Conservation (phyloP, 2,888 invertebrate genomes). For the Caenorhabditis sulstoni region DNA sequence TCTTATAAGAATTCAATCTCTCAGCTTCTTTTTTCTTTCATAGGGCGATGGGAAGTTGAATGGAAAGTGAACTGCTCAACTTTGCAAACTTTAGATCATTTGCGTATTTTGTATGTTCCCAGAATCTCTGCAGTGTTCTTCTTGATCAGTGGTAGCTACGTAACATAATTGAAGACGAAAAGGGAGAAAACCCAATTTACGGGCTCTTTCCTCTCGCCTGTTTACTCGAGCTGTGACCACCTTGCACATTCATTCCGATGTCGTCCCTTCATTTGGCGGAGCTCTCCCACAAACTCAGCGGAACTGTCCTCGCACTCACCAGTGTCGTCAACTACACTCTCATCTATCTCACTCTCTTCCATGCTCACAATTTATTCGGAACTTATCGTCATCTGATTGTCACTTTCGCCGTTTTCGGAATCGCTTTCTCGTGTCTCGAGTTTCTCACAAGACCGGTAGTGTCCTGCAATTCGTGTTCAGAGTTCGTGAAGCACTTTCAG, state of each 20-base stretch:
- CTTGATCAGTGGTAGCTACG: conserved; percentile 2
- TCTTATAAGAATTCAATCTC: too few species aligned
- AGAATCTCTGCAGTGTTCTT: neutral
- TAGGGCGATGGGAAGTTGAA: too few species aligned
- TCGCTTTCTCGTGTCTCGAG: conserved; percentile 14
- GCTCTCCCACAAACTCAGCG: conserved; percentile 14
- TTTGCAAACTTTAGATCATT: neutral
- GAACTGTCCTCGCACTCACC: conserved; percentile 1
- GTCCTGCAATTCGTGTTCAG: too few species aligned
- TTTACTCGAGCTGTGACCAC: conserved; percentile 13
- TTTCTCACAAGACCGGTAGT: conserved; percentile 20
- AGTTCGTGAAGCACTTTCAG: neutral
- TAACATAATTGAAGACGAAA: conserved; percentile 21
- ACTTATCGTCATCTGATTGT: conserved; percentile 26
- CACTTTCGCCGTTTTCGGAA: conserved; percentile 31
- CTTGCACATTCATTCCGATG: conserved; percentile 22
- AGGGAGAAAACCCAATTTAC: conserved; percentile 22
- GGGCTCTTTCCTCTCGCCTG: neutral
- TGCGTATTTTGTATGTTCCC: too few species aligned
- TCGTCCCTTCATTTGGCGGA: conserved; percentile 6
- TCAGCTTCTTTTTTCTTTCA: too few species aligned
- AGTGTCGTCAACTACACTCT: conserved; percentile 25
- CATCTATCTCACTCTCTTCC: conserved; percentile 29
- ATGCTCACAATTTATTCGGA: conserved; percentile 26
- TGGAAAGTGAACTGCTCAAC: too few species aligned